Evolutionary conservation across 2,888 invertebrate species (phyloP).

Genomic region (Heteromyza rotundicornis): DNA sequence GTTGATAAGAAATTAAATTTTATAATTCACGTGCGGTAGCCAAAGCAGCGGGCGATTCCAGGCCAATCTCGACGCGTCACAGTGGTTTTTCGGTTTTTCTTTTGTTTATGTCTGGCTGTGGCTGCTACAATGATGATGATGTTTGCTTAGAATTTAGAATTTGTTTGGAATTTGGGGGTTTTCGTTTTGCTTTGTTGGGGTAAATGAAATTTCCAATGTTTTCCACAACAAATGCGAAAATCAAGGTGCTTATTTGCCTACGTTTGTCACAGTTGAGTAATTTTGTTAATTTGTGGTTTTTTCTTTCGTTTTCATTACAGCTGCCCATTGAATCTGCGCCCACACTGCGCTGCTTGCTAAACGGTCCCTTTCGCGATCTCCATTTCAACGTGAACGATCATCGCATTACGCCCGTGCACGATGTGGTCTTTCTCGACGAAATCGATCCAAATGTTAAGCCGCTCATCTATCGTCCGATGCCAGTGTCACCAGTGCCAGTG

Average conservation of each 20-base stretch:
- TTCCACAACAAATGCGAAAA: slow-evolving; percentile 48
- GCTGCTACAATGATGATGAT: too few relatives aligned
- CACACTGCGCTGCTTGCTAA: slow-evolving; percentile 53
- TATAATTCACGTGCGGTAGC: too few relatives aligned
- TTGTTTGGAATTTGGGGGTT: too few relatives aligned
- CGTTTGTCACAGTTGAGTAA: too few relatives aligned
- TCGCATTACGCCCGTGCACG: slow-evolving; percentile 53
- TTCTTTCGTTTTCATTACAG: slow-evolving; percentile 40
- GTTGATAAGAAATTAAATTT: too few relatives aligned
- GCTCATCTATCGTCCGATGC: slow-evolving; percentile 52
- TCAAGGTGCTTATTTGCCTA: slow-evolving; percentile 39
- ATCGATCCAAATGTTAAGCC: slow-evolving; percentile 50
- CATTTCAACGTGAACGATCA: slow-evolving; percentile 49
- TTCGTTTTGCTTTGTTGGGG: too few relatives aligned
- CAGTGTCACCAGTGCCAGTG: slow-evolving; percentile 22
- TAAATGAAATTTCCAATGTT: slow-evolving; percentile 40
- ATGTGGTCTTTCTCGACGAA: slow-evolving; percentile 56
- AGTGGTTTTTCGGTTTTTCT: too few relatives aligned
- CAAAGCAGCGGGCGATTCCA: too few relatives aligned
- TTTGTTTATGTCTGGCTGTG: too few relatives aligned
- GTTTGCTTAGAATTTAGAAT: too few relatives aligned
- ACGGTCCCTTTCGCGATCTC: slow-evolving; percentile 56
- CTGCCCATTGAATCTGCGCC: slow-evolving; percentile 51
- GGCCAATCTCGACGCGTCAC: too few relatives aligned
- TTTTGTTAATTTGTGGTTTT: background rate